These are phyloP conservation scores for Campylorhamphus procurvoides DNA, from an alignment of 2,113 vertebrate genomes.

Conservation along the genomic window DNA sequence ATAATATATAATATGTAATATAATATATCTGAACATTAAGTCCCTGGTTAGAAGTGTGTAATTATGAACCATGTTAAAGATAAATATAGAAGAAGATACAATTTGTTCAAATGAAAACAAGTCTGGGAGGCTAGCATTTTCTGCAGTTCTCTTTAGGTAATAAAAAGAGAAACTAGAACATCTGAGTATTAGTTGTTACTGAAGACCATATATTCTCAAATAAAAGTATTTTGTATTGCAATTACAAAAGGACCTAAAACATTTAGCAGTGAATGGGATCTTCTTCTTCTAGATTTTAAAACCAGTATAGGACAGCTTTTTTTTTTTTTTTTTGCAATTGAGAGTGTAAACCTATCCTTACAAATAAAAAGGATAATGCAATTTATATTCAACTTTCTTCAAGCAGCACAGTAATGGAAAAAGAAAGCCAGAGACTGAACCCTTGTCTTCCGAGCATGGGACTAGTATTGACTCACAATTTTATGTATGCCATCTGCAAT, in stretches of 20 bases:
- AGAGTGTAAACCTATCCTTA: not conserved
- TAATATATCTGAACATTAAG: slow-evolving; percentile 46
- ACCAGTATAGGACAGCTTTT: not conserved
- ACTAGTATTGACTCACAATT: not conserved
- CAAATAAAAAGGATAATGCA: not conserved
- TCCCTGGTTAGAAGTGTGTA: not conserved
- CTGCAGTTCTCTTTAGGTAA: not conserved
- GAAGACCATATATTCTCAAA: not conserved
- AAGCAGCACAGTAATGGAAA: not conserved
- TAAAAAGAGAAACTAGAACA: not conserved
- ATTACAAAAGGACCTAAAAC: not conserved
- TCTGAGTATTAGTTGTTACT: not conserved
- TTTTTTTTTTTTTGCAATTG: not conserved
- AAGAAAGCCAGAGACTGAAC: not conserved
- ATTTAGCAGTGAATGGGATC: not conserved
- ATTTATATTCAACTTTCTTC: not conserved
- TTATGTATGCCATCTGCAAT: not conserved
- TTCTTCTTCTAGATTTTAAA: not conserved
- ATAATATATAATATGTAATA: slow-evolving; percentile 60
- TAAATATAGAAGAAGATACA: slow-evolving; percentile 42
- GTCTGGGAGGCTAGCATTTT: not conserved
- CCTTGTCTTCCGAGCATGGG: not conserved
- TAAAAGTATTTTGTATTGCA: not conserved
- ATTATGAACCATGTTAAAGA: slow-evolving; percentile 50
- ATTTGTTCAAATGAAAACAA: slow-evolving; percentile 38